These are phyloP conservation scores for Eriosoma lanigerum DNA, from an alignment of 1,140 invertebrate genomes.

Conservation along the genomic window DNA sequence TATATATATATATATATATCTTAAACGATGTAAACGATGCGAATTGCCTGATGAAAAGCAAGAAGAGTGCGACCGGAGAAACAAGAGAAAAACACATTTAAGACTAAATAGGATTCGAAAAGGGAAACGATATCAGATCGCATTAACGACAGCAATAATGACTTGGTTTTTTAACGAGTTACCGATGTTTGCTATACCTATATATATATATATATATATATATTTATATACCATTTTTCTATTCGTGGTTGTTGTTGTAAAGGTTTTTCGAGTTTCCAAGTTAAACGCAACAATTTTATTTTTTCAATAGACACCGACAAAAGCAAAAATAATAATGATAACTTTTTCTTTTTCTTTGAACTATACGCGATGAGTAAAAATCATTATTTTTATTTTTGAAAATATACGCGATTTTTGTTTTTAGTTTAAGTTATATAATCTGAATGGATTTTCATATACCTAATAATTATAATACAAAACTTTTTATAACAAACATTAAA, in stretches of 20 bases:
- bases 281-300: conserved; percentile 9
- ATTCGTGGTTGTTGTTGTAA: neutral
- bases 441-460: neutral
- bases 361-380: neutral
- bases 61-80: neutral
- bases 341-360: neutral
- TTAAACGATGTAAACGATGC: neutral
- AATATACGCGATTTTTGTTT: neutral
- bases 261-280: neutral
- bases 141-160: conserved; percentile 45
- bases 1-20: neutral
- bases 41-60: neutral
- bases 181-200: neutral
- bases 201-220: neutral
- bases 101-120: conserved; percentile 29
- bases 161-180: conserved; percentile 47
- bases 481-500: too few species aligned
- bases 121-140: conserved; percentile 41
- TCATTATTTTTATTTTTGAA: neutral
- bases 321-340: neutral
- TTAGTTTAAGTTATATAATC: neutral
- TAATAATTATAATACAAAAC: too few species aligned
- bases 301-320: neutral
- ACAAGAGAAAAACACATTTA: conserved; percentile 35
- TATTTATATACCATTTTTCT: neutral